Percentiles rank a stretch among this genome's conserved stretches.
phyloP scores from a whole-genome alignment of 1,140 invertebrate species.

The Ceratina australensis region DNA sequence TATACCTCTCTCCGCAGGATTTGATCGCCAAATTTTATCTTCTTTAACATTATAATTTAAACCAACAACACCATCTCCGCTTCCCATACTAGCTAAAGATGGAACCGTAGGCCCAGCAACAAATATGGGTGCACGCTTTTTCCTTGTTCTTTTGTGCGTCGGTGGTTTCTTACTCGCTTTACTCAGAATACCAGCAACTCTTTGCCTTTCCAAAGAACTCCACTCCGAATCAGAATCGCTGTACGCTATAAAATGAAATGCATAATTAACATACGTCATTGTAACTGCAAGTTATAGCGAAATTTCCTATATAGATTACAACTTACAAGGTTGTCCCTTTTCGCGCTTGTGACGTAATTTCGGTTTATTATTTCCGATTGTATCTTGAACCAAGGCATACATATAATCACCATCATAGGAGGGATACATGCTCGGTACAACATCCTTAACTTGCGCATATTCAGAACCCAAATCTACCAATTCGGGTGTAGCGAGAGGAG shows the following conservation, averaged over 20 bases:
- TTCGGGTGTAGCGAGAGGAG: conserved; percentile 90
- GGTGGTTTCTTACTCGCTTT: conserved; percentile 86
- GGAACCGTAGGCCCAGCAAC: conserved; percentile 93
- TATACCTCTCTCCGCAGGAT: conserved; percentile 73
- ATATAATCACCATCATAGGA: conserved; percentile 82
- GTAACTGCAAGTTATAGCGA: conserved; percentile 1
- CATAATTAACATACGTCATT: conserved; percentile 24
- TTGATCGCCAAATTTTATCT: conserved; percentile 76
- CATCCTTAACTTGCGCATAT: conserved; percentile 85
- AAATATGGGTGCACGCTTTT: conserved; percentile 88
- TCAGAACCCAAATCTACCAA: conserved; percentile 87
- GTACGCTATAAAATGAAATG: conserved; percentile 81
- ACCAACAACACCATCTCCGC: conserved; percentile 71
- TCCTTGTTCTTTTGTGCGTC: conserved; percentile 88
- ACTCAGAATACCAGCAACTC: conserved; percentile 83
- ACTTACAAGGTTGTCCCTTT: conserved; percentile 83
- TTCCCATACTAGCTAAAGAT: conserved; percentile 73
- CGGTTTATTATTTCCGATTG: conserved; percentile 81
- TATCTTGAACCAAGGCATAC: conserved; percentile 83
- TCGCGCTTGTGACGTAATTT: conserved; percentile 82
- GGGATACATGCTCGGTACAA: conserved; percentile 82
- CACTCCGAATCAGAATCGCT: conserved; percentile 94
- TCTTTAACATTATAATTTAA: conserved; percentile 76
- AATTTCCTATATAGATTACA: neutral
- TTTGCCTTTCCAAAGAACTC: conserved; percentile 87